Evolutionary conservation across 2,888 invertebrate species (phyloP).

Genomic region (Pachliopta kotzebuea): DNA sequence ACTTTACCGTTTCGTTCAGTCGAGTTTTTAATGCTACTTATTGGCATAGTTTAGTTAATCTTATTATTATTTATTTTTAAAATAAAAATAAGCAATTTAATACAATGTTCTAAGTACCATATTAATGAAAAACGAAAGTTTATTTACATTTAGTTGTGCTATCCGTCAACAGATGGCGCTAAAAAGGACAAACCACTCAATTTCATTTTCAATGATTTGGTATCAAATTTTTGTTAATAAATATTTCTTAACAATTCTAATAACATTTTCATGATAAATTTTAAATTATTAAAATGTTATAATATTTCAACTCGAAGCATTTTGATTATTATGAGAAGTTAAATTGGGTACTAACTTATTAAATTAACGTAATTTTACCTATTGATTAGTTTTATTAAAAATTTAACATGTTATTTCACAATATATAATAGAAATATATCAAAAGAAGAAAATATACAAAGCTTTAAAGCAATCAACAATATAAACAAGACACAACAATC

Average conservation of each 20-base stretch:
- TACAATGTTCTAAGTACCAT: not conserved
- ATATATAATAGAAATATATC: too few species aligned
- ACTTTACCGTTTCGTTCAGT: conserved; percentile 22
- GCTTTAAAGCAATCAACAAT: not conserved
- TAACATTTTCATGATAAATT: not conserved
- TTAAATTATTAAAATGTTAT: too few species aligned
- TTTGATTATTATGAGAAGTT: too few species aligned
- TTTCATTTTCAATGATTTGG: too few species aligned
- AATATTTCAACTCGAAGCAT: too few species aligned
- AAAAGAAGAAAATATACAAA: too few species aligned
- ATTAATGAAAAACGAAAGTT: conserved; percentile 14
- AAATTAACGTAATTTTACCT: too few species aligned
- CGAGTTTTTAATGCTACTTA: conserved; percentile 1
- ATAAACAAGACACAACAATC: conserved; percentile 2
- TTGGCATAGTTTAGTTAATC: not conserved
- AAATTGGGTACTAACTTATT: too few species aligned
- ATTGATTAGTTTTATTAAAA: too few species aligned
- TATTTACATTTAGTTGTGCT: conserved; percentile 38
- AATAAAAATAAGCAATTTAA: not conserved
- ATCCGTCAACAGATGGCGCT: conserved; percentile 62
- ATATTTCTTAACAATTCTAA: too few species aligned
- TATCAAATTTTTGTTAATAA: too few species aligned
- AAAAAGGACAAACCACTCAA: not conserved
- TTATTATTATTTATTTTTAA: not conserved
- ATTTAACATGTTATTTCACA: not conserved